Conservation (phyloP, 2,113 vertebrate species). For the Tachysurus vachellii region DNA sequence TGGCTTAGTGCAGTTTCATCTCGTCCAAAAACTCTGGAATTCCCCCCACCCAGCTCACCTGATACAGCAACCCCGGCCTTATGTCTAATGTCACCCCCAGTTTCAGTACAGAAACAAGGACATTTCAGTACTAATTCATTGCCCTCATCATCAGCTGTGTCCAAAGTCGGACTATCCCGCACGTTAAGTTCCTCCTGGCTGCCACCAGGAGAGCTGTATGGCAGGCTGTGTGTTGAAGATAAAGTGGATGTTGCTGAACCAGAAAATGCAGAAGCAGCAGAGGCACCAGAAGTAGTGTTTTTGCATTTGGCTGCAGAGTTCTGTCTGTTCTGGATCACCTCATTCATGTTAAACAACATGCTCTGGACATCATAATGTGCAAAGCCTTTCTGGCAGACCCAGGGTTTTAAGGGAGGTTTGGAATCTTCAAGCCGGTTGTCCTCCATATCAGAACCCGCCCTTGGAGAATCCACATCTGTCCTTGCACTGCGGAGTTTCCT, state of each 20-base stretch:
- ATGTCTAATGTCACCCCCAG: constrained; percentile 81
- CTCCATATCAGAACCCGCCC: constrained; percentile 88
- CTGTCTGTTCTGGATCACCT: constrained; percentile 86
- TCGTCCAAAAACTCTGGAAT: constrained; percentile 80
- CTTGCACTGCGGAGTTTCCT: constrained; percentile 95
- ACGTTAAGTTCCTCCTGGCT: constrained; percentile 95
- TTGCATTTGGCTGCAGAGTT: constrained; percentile 82
- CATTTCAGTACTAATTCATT: constrained; percentile 95
- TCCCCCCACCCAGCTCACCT: constrained; percentile 80
- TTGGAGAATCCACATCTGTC: constrained; percentile 84
- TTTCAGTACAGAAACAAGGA: constrained; percentile 97
- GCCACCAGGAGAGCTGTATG: constrained; percentile 91
- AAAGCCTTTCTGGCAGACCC: constrained; percentile 94
- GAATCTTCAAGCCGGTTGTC: constrained; percentile 89
- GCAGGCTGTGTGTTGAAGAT: constrained; percentile 74
- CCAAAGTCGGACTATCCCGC: constrained; percentile 86
- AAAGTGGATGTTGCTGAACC: constrained; percentile 80
- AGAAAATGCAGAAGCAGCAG: constrained; percentile 88
- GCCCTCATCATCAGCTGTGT: constrained; percentile 94
- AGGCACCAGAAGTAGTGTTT: constrained; percentile 97
- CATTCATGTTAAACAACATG: constrained; percentile 93
- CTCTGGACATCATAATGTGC: constrained; percentile 96
- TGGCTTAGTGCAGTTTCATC: constrained; percentile 73
- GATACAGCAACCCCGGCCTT: constrained; percentile 1
- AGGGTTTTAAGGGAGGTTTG: constrained; percentile 80